Evolutionary conservation across 2,113 vertebrate species (phyloP), one percentile per base, ranked within the genome.

Genomic region (Ceyx margarethae): DNA sequence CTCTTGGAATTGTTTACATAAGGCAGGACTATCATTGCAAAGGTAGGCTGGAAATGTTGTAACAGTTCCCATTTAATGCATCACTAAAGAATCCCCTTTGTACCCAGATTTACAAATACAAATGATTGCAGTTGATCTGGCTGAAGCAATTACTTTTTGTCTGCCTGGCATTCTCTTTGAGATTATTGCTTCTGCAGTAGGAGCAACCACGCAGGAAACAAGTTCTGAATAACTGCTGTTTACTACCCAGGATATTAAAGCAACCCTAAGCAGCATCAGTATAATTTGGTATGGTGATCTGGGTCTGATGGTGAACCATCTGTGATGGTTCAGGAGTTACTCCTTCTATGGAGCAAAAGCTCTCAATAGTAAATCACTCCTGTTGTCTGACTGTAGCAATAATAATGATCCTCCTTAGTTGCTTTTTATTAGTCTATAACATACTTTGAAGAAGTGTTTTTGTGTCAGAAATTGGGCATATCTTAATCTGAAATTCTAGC

Each of bases 1-100:
- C 51, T 84, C 16, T 64, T 90, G 72, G 50, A 90, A 81, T 83
- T 80, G 31, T 91, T 91, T 93, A 62, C 31, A 43, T 58, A 80
- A 86, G 51, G 48, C 68, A 69, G 68, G 65, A 58, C 6, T 81
- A 56, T 77, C 31, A 37, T 75, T 88, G 69, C 15, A 78, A 50
- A 88, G 22, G 62, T n/a, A 65, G 51, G 25, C 42, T 91, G 28
- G 68, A 90, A 87, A 51, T 85, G 51, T 65, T 56, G 18, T 80
- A 88, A 65, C 11, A 22, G 46, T 72, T 90, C 53, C 57, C n/a
- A 23, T 78, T 91, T 93, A 64, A 12, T 83, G 45, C 13, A 64
- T 84, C 60, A 51, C 57, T 65, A 37, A 89, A 67, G 53, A 65
- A 85, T 87, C 60, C 69, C 82, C 46, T 76, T 85, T 91, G 72